Evolutionary conservation across 2,888 invertebrate genomes (phyloP).

Genomic region (Stegophylla sp.): DNA sequence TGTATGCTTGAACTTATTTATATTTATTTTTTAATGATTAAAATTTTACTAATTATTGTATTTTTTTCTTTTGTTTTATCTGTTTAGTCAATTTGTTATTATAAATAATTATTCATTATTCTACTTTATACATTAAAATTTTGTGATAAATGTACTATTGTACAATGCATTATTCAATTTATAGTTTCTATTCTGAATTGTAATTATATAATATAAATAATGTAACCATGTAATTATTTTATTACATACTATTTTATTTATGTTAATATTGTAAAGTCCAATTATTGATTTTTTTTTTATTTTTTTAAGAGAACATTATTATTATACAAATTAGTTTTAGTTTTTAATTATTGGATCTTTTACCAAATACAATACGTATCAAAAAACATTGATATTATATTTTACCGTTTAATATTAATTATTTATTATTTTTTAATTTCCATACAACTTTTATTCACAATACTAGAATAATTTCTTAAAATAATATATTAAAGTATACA

Average conservation of each 20-base stretch:
- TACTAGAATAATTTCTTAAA: too few species aligned
- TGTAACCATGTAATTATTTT: too few species aligned
- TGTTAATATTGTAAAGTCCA: not conserved
- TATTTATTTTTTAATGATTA: not conserved
- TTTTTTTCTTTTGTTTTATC: slow-evolving; percentile 10
- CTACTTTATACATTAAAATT: not conserved
- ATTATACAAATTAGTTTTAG: too few species aligned
- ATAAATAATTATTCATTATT: not conserved
- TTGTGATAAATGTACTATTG: slow-evolving; percentile 23
- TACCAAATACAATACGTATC: too few species aligned
- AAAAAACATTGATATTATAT: too few species aligned
- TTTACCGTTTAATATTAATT: too few species aligned
- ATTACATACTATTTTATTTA: too few species aligned
- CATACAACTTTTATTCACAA: too few species aligned
- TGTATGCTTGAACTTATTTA: not conserved
- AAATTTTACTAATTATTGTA: not conserved
- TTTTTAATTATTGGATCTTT: too few species aligned
- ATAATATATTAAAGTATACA: too few species aligned
- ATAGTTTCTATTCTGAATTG: not conserved
- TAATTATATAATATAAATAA: not conserved
- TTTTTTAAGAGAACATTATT: not conserved
- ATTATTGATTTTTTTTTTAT: not conserved
- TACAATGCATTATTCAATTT: not conserved
- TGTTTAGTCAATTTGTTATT: slow-evolving; percentile 15
- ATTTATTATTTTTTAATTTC: too few species aligned